Evolutionary conservation across 2,113 vertebrate species (phyloP).

Genomic region (Suricata suricatta): DNA sequence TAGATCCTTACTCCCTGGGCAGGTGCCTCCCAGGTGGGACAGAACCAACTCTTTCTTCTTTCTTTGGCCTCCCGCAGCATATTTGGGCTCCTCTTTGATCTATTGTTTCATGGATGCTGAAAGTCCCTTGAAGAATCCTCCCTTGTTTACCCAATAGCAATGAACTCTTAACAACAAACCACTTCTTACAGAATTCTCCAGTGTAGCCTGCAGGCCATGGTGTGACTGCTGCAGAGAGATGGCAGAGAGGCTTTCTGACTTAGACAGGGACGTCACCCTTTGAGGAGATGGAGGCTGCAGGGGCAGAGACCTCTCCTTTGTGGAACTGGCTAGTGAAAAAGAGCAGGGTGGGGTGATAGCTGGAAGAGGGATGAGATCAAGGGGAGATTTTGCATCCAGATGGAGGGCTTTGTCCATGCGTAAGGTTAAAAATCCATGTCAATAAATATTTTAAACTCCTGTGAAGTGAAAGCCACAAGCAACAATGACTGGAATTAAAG

Average conservation of each 20-base stretch:
- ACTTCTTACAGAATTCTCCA: neutral
- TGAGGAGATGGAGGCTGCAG: neutral
- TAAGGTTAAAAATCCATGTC: neutral
- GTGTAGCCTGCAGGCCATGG: neutral
- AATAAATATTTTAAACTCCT: neutral
- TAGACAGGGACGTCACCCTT: neutral
- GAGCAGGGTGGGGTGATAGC: neutral
- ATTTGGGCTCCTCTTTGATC: conserved; percentile 40
- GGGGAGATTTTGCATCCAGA: neutral
- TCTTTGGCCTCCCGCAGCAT: neutral
- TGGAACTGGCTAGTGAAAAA: neutral
- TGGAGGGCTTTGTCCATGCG: neutral
- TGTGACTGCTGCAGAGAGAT: neutral
- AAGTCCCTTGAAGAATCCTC: neutral
- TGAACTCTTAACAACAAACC: neutral
- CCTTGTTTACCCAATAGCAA: conserved; percentile 23
- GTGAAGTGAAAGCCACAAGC: neutral
- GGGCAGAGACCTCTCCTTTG: neutral
- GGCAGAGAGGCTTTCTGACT: neutral
- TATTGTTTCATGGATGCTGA: neutral
- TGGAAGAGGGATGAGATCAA: neutral
- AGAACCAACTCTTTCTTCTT: neutral
- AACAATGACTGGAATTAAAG: neutral
- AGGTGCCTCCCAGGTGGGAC: neutral
- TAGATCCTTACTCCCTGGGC: neutral